Evolutionary conservation across 2,797 vertebrate species (phyloP).

Genomic region (Sphaeramia orbicularis): DNA sequence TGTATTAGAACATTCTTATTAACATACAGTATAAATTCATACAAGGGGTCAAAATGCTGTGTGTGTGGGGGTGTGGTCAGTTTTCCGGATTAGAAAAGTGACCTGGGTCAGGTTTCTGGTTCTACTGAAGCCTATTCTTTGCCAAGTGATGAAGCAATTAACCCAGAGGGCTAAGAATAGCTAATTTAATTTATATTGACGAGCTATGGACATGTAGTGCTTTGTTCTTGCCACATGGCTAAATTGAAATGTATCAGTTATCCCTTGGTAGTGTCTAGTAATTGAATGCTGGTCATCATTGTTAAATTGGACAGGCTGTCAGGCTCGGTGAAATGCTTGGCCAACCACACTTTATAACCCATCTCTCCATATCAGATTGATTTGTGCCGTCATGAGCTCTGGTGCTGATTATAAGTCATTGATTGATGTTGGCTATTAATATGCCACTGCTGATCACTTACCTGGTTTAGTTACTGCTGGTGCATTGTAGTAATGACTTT

Average conservation of each 20-base stretch:
- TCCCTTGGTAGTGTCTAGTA: slow-evolving; percentile 45
- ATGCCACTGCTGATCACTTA: slow-evolving; percentile 50
- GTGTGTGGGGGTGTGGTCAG: no score
- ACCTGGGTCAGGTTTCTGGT: no score
- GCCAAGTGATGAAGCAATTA: slow-evolving; percentile 53
- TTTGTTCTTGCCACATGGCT: slow-evolving; percentile 65
- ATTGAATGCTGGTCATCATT: slow-evolving; percentile 67
- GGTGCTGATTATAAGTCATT: slow-evolving; percentile 62
- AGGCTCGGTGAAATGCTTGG: slow-evolving; percentile 32
- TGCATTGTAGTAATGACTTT: slow-evolving; percentile 42
- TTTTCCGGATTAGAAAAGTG: no score
- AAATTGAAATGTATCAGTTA: slow-evolving; percentile 68
- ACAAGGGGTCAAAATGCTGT: no score
- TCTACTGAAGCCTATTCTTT: slow-evolving; percentile 22
- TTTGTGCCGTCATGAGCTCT: slow-evolving; percentile 28
- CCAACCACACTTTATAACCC: slow-evolving; percentile 57
- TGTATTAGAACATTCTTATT: no score
- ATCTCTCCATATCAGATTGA: slow-evolving; percentile 60
- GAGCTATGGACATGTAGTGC: slow-evolving; percentile 55
- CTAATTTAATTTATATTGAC: slow-evolving; percentile 64
- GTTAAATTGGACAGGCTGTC: slow-evolving; percentile 65
- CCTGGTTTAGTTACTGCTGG: slow-evolving; percentile 45
- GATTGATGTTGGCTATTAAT: slow-evolving; percentile 60
- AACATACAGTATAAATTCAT: no score
- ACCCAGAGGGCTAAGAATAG: slow-evolving; percentile 58